Base-by-base conservation (phyloP, 1,140 invertebrate species). In the Macrotrachela quadricornifera region DNA sequence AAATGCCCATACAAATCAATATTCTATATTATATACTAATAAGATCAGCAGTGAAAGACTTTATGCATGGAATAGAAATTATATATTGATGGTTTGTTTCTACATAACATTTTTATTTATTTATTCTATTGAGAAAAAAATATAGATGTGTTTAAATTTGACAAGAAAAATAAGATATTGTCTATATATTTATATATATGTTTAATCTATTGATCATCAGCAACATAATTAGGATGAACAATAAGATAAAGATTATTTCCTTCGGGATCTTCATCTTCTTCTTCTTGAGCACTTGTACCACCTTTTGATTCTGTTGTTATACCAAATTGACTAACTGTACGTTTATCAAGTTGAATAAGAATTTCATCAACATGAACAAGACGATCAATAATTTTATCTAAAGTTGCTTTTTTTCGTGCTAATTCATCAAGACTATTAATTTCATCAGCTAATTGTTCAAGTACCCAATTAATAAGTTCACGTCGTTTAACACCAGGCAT, bases 221-320 rank as follows among this genome's bases (percentile, higher is more conserved):
- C 73, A 46, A 88, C 77, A 66, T 92, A 95, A 71, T 94, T 92
- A 1, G 90, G 90, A 77, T 95, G 88, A 1, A 94, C 86, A 40
- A 94, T 81, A 13, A 96, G 68, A 41, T 86, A 64, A 0, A 84
- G 83, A 73, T 94, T 81, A 52, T 72, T 72, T 36, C 61, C 57
- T 21, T 65, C 51, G n/a, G 45, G 50, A n/a, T 63, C 61, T 37
- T 61, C 58, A 21, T 57, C 59, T 40, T 62, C 55, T 57, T 55
- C 8, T 16, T 18, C 10, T 66, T 69, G 1, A 74, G 63, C 10
- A 70, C 67, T 16, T 51, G 18, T 6, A 82, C 63, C 1, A 77
- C 77, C 10, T 75, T 76, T 13, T 76, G 77, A 13, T 77, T 79
- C n/a, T 91, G 66, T n/a, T 85, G 78, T 61, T 92, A 85, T 53